These are phyloP conservation scores for Sternotherus odoratus DNA, from an alignment of 2,797 vertebrate genomes.

Conservation along the genomic window DNA sequence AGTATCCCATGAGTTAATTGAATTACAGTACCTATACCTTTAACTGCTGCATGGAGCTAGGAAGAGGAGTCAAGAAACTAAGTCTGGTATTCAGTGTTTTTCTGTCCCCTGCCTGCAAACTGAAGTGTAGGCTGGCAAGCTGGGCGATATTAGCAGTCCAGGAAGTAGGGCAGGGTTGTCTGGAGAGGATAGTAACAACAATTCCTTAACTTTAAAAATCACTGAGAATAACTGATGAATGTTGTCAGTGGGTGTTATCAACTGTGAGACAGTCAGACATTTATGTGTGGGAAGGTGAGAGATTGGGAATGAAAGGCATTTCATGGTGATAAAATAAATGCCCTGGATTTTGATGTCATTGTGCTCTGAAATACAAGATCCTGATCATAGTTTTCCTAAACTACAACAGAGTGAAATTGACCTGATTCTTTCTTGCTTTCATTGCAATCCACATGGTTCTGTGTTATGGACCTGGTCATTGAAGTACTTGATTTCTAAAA, in stretches of 20 bases:
- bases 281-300: neutral
- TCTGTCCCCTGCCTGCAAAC: no score
- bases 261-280: neutral
- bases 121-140: neutral
- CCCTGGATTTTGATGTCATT: neutral
- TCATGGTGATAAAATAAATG: neutral
- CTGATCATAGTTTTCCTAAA: neutral
- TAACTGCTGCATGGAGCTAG: neutral
- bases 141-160: constrained; percentile 2
- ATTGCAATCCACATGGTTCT: neutral
- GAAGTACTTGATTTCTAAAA: neutral
- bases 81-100: neutral
- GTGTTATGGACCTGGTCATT: neutral
- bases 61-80: neutral
- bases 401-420: constrained; percentile 10
- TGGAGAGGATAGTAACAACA: constrained; percentile 37
- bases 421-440: neutral
- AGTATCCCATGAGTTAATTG: neutral
- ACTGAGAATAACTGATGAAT: constrained; percentile 8
- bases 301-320: neutral
- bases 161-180: constrained; percentile 9
- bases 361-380: neutral
- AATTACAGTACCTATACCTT: neutral
- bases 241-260: constrained; percentile 15
- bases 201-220: constrained; percentile 28